phyloP scores from a whole-genome alignment of 1,140 invertebrate species.

The Cherax destructor region DNA sequence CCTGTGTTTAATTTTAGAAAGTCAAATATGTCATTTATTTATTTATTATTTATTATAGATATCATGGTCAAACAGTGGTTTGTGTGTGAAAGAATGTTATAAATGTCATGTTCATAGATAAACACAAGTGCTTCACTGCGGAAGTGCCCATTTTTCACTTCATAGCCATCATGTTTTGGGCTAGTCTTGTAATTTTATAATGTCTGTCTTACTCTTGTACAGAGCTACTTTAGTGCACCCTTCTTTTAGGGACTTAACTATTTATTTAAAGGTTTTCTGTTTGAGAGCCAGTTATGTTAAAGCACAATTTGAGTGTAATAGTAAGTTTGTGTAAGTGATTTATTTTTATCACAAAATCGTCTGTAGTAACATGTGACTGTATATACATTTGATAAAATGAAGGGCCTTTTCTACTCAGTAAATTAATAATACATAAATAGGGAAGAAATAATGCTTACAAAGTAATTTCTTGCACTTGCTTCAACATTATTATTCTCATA shows the following conservation, averaged over 20 bases:
- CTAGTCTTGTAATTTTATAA: neutral
- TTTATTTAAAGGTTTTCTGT: neutral
- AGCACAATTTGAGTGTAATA: neutral
- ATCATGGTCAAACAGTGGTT: neutral
- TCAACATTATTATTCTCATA: neutral
- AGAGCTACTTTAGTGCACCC: neutral
- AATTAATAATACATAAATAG: neutral
- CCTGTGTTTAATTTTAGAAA: neutral
- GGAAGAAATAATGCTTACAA: no score
- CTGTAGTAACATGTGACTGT: neutral
- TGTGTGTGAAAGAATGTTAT: constrained; percentile 17
- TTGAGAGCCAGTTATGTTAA: no score
- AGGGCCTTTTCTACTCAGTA: neutral
- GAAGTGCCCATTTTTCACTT: neutral
- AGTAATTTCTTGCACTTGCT: no score
- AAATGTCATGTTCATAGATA: neutral
- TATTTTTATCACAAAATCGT: neutral
- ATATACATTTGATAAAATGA: neutral
- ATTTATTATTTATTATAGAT: neutral
- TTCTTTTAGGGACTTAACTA: neutral
- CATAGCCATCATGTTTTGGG: neutral
- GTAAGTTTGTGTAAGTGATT: neutral
- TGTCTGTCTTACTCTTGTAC: neutral
- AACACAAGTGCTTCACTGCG: neutral
- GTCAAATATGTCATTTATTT: neutral